Evolutionary conservation across 2,888 invertebrate genomes (phyloP), one percentile per base, ranked within the genome.

Genomic region (Cremastobaeus sp.): DNA sequence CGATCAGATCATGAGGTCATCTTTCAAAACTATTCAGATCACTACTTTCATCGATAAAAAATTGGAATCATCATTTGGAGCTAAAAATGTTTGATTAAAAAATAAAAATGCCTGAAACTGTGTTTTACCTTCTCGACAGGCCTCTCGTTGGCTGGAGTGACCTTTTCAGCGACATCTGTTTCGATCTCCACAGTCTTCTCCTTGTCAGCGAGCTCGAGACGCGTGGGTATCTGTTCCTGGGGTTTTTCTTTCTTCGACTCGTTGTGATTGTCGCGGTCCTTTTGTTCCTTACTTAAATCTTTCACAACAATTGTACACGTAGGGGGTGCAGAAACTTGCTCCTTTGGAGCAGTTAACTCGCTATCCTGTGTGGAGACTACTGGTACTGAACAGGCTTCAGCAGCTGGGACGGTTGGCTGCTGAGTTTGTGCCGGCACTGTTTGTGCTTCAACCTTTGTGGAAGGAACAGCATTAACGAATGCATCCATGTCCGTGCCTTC

Each of bases 401-500:
- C n/a, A n/a, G n/a, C n/a, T n/a, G n/a, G n/a, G n/a, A n/a, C 30
- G 30, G 35, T 12, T 35, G 35, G 12, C n/a, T n/a, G 32, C 11
- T 32, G 32, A 32, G 3, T 9, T 3, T 32, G 32, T 6, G 32
- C 32, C 11, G 9, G 11, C 6, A 0, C 4, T 11, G n/a, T 9
- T 14, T 39, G 52, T 8, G 45, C 35, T 47, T 54, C 69, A 25
- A 55, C 65, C 57, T 59, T 77, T 30, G 73, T 70, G 20, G 52
- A 60, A 62, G 72, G 66, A 74, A 69, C 78, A 68, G 28, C 66
- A 66, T 86, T 86, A 72, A 89, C 89, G 80, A 90, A 90, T 41
- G 90, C 90, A 81, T 91, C 91, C 91, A 91, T 91, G 69, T 91
- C 91, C 18, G 90, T 90, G 74, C 90, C 91, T 81, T 91, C 91